Evolutionary conservation across 2,113 vertebrate species (phyloP).

Genomic region (Trematomus loennbergii): DNA sequence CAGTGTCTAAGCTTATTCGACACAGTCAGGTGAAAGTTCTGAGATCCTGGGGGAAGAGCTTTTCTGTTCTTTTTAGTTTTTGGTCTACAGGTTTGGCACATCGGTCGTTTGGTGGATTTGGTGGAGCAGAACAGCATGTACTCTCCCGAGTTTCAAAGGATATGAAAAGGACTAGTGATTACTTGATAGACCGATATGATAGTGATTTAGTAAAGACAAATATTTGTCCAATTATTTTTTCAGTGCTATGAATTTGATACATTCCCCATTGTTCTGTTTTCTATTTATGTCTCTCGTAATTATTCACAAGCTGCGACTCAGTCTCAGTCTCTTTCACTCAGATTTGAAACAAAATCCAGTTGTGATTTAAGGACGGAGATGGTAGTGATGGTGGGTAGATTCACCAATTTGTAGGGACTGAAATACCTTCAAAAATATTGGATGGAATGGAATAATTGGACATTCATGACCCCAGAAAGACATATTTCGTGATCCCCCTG

Average conservation of each 20-base stretch:
- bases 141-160: neutral
- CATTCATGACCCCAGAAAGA: neutral
- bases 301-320: neutral
- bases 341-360: neutral
- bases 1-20: constrained; percentile 67
- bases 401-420: neutral
- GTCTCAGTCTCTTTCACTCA: too few relatives aligned
- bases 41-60: constrained; percentile 22
- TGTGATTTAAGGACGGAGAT: neutral
- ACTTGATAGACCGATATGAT: neutral
- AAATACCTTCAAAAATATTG: neutral
- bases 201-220: too few relatives aligned
- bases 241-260: neutral
- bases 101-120: neutral
- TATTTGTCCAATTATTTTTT: neutral
- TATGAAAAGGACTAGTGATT: neutral
- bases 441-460: neutral
- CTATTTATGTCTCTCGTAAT: neutral
- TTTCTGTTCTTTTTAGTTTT: neutral
- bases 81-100: neutral
- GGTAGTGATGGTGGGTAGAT: too few relatives aligned
- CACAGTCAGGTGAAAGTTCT: constrained; percentile 69
- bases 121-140: neutral
- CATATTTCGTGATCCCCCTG: neutral
- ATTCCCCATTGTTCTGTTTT: too few relatives aligned